A percentile compares a stretch with the other conserved stretches of the same genome.
These are phyloP conservation scores for Sigmodon hispidus DNA, from an alignment of 2,113 vertebrate species.

Conservation along the genomic window DNA sequence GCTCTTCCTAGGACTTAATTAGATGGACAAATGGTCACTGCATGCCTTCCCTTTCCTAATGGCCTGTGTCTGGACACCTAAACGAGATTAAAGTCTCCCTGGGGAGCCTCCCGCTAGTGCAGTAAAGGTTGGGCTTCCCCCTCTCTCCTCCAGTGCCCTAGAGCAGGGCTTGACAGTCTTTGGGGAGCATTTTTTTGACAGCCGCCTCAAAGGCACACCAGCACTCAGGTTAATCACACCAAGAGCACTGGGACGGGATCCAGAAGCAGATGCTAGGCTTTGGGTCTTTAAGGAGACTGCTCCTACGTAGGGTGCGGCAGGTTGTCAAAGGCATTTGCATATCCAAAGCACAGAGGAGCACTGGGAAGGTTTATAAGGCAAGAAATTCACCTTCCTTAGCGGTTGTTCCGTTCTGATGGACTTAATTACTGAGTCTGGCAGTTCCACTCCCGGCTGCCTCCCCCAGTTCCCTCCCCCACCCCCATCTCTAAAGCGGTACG, in stretches of 20 bases:
- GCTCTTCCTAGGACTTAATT: neutral
- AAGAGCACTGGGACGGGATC: neutral
- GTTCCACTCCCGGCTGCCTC: neutral
- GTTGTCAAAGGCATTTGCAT: conserved; percentile 59
- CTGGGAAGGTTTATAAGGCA: conserved; percentile 72
- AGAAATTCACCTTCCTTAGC: conserved; percentile 76
- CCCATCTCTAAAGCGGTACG: neutral
- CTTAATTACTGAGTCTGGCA: conserved; percentile 67
- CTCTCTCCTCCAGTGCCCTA: neutral
- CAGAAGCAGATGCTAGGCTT: neutral
- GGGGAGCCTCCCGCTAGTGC: neutral
- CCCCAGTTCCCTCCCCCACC: neutral
- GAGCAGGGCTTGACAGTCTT: neutral
- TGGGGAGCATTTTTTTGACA: conserved; percentile 55
- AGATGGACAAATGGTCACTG: neutral
- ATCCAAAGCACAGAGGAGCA: conserved; percentile 70
- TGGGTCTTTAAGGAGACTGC: neutral
- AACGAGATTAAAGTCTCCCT: neutral
- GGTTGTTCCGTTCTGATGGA: conserved; percentile 68
- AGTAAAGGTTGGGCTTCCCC: conserved; percentile 17
- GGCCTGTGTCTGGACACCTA: neutral
- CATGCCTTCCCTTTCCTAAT: neutral
- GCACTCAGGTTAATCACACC: conserved; percentile 54
- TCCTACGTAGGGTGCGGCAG: neutral
- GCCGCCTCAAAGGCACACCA: conserved; percentile 56